These are phyloP conservation scores for Sebastiscus tertius DNA, from an alignment of 2,797 vertebrate genomes.

Conservation along the genomic window DNA sequence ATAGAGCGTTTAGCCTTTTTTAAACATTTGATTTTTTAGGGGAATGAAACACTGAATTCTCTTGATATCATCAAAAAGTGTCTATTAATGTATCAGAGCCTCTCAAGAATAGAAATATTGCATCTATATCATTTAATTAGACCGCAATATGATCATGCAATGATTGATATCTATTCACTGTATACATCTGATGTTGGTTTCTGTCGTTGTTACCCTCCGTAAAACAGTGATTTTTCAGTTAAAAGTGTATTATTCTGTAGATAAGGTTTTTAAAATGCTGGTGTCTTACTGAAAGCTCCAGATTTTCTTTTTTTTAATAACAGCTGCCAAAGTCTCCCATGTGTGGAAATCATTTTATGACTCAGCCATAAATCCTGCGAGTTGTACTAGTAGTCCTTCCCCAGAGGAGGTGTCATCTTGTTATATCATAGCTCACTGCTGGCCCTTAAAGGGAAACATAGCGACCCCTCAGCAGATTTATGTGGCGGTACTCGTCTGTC, in stretches of 20 bases:
- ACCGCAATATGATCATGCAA: not conserved
- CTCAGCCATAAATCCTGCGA: conserved; percentile 9
- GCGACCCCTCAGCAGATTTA: not conserved
- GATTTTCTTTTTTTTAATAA: not conserved
- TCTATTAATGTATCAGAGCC: not conserved
- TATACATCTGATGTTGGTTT: not conserved
- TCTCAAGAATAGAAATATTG: not conserved
- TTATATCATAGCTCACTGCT: not conserved
- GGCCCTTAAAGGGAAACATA: not conserved
- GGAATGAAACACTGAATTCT: too few relatives aligned
- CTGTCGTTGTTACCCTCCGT: not conserved
- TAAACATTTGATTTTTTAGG: too few relatives aligned
- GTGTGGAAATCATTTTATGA: not conserved
- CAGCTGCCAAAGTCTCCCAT: not conserved
- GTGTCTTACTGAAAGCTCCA: not conserved
- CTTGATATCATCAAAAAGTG: too few relatives aligned
- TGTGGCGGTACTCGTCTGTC: not conserved
- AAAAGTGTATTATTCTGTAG: not conserved
- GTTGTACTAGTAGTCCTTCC: not conserved
- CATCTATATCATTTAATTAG: not conserved
- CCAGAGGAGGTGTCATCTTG: not conserved
- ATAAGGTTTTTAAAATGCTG: not conserved
- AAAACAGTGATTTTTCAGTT: not conserved
- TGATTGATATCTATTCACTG: not conserved
- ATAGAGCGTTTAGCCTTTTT: too few relatives aligned